A percentile compares a stretch with the other conserved stretches of the same genome.
Conservation (phyloP, 2,797 vertebrate genomes). For the Uromys caudimaculatus region DNA sequence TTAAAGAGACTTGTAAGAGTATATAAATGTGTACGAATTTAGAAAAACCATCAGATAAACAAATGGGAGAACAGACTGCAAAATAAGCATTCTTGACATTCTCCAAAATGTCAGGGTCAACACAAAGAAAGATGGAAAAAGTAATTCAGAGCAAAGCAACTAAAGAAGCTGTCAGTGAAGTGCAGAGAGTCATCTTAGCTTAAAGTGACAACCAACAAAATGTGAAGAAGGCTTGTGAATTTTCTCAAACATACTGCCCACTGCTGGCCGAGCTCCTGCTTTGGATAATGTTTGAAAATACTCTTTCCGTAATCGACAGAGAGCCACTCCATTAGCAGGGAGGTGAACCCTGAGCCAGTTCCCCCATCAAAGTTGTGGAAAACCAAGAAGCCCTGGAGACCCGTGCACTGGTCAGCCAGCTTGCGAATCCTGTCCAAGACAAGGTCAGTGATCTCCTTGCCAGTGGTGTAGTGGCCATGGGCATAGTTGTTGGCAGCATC, state of each 20-base stretch:
- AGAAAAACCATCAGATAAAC: not conserved
- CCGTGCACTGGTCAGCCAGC: no score
- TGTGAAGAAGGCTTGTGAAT: not conserved
- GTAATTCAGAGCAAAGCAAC: not conserved
- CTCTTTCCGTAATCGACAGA: no score
- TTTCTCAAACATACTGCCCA: not conserved
- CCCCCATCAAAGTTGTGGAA: no score
- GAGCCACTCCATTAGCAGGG: no score
- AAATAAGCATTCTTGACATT: conserved; percentile 46
- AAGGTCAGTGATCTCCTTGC: no score
- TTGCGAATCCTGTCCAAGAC: no score
- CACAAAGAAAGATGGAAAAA: not conserved
- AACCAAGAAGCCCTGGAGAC: no score
- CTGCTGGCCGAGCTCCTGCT: not conserved
- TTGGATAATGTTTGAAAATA: not conserved
- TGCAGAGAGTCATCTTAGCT: not conserved
- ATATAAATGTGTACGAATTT: conserved; percentile 14
- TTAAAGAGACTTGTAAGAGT: conserved; percentile 37
- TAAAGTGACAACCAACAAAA: not conserved
- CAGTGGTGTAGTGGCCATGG: no score
- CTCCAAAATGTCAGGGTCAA: conserved; percentile 5
- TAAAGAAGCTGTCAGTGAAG: not conserved
- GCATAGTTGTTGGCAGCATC: no score
- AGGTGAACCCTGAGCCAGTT: no score
- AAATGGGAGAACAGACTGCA: not conserved